Evolutionary conservation across 2,113 vertebrate genomes (phyloP).

Genomic region (Pavo muticus): DNA sequence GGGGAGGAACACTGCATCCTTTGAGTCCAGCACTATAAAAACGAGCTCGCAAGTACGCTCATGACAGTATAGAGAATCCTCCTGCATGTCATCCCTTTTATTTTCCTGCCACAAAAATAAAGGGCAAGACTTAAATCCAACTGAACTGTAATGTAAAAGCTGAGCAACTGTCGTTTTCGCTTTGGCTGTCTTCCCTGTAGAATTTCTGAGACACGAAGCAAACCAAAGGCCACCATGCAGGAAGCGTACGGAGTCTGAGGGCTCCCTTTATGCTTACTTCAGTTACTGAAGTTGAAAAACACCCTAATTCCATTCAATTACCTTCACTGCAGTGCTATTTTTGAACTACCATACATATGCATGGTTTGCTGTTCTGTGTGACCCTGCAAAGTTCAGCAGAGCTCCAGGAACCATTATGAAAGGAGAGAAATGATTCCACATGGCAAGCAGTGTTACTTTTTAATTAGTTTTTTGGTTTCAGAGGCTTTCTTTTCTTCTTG

Average conservation of each 20-base stretch:
- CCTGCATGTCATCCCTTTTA: not conserved
- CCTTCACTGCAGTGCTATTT: not conserved
- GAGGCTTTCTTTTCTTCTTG: not conserved
- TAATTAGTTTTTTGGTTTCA: not conserved
- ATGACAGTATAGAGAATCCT: not conserved
- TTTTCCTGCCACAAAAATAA: slow-evolving; percentile 41
- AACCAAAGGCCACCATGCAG: not conserved
- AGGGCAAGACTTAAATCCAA: not conserved
- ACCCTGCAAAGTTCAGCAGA: not conserved
- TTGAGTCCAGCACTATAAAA: not conserved
- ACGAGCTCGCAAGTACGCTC: not conserved
- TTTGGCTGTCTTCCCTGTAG: not conserved
- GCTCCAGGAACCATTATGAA: not conserved
- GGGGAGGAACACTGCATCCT: not conserved
- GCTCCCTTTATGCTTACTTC: not conserved
- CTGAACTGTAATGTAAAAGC: not conserved
- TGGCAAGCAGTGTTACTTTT: not conserved
- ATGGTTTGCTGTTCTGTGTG: not conserved
- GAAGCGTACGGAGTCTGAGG: not conserved
- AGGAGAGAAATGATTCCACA: not conserved
- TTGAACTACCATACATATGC: not conserved
- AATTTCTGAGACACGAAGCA: not conserved
- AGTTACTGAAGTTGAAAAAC: not conserved
- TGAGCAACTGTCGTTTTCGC: not conserved
- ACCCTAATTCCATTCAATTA: not conserved